These are phyloP conservation scores for Catharus fuscescens DNA, from an alignment of 2,113 vertebrate genomes.

Conservation along the genomic window DNA sequence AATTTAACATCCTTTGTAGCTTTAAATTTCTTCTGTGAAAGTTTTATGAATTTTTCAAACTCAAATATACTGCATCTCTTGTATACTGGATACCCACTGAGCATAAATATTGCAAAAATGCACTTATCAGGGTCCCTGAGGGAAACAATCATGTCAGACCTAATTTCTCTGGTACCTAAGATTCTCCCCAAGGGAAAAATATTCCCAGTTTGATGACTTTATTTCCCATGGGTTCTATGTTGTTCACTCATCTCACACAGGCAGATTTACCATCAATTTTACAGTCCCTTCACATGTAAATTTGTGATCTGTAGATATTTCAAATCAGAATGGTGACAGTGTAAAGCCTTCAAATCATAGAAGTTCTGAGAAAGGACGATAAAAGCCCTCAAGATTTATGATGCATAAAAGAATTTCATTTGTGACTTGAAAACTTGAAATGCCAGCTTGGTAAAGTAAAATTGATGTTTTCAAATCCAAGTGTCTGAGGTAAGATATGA, in stretches of 20 bases:
- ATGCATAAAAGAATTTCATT: conserved; percentile 9
- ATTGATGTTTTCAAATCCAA: not conserved
- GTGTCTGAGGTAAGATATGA: not conserved
- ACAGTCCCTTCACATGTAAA: not conserved
- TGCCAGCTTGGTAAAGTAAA: not conserved
- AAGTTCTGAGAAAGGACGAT: conserved; percentile 10
- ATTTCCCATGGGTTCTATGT: not conserved
- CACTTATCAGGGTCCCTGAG: not conserved
- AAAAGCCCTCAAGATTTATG: conserved; percentile 28
- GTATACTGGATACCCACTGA: not conserved
- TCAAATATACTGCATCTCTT: not conserved
- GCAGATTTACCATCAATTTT: conserved; percentile 4
- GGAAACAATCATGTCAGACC: not conserved
- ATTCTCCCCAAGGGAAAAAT: not conserved
- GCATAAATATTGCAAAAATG: not conserved
- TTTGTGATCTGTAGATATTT: conserved; percentile 23
- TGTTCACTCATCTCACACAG: not conserved
- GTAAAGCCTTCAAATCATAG: not conserved
- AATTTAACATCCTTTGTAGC: not conserved
- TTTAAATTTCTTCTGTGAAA: not conserved
- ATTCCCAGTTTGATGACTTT: not conserved
- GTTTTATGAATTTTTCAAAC: conserved; percentile 19
- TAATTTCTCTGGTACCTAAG: not conserved
- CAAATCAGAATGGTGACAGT: not conserved
- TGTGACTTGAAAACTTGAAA: conserved; percentile 2